Percentiles rank a stretch among this genome's conserved stretches.
Evolutionary conservation across 2,113 vertebrate genomes (phyloP).

Genomic region (Onychorhynchus coronatus): DNA sequence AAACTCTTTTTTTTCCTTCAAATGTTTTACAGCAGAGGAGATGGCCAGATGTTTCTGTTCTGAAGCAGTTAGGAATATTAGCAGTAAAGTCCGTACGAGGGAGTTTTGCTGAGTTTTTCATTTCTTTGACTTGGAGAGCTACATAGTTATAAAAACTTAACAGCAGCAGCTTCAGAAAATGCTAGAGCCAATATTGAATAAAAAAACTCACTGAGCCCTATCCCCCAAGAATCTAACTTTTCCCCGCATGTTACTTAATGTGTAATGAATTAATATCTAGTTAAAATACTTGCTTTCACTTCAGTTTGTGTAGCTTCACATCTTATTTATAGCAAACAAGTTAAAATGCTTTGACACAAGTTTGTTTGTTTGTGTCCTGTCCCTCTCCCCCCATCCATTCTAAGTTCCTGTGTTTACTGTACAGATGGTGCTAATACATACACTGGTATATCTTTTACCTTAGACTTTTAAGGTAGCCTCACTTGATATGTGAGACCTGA

Average conservation of each 20-base stretch:
- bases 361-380: neutral
- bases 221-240: neutral
- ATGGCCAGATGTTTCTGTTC: neutral
- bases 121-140: neutral
- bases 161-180: neutral
- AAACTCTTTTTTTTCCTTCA: neutral
- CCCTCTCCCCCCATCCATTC: accelerated
- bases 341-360: neutral
- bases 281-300: neutral
- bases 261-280: neutral
- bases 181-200: neutral
- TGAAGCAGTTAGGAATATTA: neutral
- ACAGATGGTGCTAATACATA: neutral
- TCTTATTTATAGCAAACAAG: neutral
- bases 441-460: neutral
- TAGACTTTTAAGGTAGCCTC: neutral
- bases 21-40: neutral
- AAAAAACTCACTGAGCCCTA: neutral
- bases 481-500: neutral
- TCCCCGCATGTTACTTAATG: neutral
- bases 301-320: neutral
- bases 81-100: neutral
- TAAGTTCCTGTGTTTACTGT: neutral
- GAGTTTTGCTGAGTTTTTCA: neutral
- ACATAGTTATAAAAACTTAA: neutral